Conservation (phyloP, 2,888 invertebrate species). For the Nasonia oneida region DNA sequence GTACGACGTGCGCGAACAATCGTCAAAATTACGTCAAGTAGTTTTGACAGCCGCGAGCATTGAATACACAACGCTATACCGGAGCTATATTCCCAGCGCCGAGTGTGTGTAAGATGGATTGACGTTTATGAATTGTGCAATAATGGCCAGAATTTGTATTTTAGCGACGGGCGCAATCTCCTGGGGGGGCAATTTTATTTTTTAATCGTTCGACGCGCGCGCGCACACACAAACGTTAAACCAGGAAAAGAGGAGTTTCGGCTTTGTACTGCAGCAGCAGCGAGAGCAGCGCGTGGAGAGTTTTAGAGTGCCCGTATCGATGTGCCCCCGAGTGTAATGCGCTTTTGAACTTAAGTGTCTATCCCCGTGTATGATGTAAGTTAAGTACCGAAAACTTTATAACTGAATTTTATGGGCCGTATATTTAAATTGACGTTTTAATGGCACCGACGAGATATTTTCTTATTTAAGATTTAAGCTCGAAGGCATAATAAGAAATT, state of each 20-base stretch:
- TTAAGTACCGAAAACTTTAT: background rate
- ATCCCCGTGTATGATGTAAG: background rate
- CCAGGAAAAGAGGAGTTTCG: background rate
- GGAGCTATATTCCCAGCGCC: background rate
- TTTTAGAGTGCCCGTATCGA: background rate
- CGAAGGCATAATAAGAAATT: background rate
- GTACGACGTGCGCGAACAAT: background rate
- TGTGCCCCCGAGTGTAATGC: background rate
- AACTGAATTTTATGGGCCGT: conserved; percentile 4
- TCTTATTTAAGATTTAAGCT: background rate
- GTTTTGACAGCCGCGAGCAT: conserved; percentile 25
- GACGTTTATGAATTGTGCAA: conserved; percentile 35
- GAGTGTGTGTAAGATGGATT: conserved; percentile 3
- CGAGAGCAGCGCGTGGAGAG: background rate
- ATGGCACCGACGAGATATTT: background rate
- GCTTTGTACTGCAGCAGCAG: background rate
- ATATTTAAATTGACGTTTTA: conserved; percentile 1
- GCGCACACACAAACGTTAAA: background rate
- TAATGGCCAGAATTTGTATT: background rate
- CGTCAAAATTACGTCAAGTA: conserved; percentile 39
- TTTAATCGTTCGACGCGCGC: background rate
- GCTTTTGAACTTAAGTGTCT: conserved; percentile 2
- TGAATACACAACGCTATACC: conserved; percentile 6
- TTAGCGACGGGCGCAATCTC: background rate
- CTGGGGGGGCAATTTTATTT: background rate